Evolutionary conservation across 2,888 invertebrate species (phyloP), one percentile per base, ranked within the genome.

Genomic region (Notodonta ziczac): DNA sequence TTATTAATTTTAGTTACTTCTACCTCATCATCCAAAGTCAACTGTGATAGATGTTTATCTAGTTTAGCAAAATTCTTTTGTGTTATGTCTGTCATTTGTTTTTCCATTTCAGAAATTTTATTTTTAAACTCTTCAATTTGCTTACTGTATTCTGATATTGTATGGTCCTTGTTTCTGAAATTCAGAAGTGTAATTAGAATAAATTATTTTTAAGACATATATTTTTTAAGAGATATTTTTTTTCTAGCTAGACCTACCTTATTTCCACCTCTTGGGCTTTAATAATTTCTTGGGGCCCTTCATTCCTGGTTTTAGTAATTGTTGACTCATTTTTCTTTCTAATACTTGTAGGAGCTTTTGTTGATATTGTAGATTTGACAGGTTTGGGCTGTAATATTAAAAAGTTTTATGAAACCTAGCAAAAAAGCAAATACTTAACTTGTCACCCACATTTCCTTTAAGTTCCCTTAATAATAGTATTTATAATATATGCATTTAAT

Each of bases 221-320:
- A 3, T 6, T 0, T 5, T 35, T 35, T 3, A 35, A 48, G n/a
- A 14, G n/a, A 1, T 48, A n/a, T 0, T 35, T 2, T 35, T 35
- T 3, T 9, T 7, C 24, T 24, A 24, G 24, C 24, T 8, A 50
- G 16, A 8, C 35, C 61, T 83, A 92, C 93, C 91, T 87, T 67
- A 93, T 91, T 87, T 93, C 93, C 56, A 89, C 91, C 79, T 92
- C 89, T 72, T 92, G 92, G 44, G 88, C 84, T 76, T 89, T 89
- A 55, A 92, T 82, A 54, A 91, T 70, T 72, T 93, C 92, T 72
- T 85, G 82, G 59, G 82, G 80, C 55, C 77, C 65, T 76, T 83
- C 83, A 66, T 61, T 80, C 50, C 64, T 75, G 42, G 58, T 66
- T 61, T 72, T 80, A 50, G 64, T 62, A 3, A 14, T 14, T 39